These are phyloP conservation scores for Melitaea athalia DNA, from an alignment of 2,888 invertebrate species.

Conservation along the genomic window DNA sequence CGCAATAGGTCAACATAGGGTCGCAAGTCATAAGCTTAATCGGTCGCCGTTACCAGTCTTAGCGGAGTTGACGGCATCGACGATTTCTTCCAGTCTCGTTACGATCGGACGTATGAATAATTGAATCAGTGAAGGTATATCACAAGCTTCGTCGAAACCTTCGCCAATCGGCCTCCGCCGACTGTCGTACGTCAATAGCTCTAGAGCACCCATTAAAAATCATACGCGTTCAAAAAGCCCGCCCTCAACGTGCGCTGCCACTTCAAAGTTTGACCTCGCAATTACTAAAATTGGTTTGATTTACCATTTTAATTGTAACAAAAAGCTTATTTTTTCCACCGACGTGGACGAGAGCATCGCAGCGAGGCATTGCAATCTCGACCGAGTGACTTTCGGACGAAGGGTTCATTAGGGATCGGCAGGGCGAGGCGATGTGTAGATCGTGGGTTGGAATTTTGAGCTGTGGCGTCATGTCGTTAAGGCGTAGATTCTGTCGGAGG, in stretches of 20 bases:
- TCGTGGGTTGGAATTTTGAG: conserved; percentile 70
- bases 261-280: conserved; percentile 80
- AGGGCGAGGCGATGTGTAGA: conserved; percentile 55
- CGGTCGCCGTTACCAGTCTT: conserved; percentile 15
- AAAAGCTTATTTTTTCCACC: conserved; percentile 80
- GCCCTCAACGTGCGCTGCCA: conserved; percentile 61
- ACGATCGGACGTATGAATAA: conserved; percentile 42
- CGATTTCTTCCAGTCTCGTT: conserved; percentile 24
- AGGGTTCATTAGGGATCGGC: conserved; percentile 76
- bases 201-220: conserved; percentile 64
- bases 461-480: conserved; percentile 75
- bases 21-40: conserved; percentile 40
- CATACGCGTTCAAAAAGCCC: conserved; percentile 66
- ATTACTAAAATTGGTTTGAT: conserved; percentile 83
- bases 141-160: conserved; percentile 39
- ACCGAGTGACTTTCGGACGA: conserved; percentile 78
- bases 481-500: conserved; percentile 79
- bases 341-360: conserved; percentile 60
- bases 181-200: conserved; percentile 48
- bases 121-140: conserved; percentile 46
- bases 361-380: conserved; percentile 71
- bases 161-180: conserved; percentile 35
- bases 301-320: conserved; percentile 82
- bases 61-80: conserved; percentile 6
- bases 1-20: conserved; percentile 38